Percentiles rank a stretch among this genome's conserved stretches.
These are phyloP conservation scores for Mormyrops boulengeri DNA, from an alignment of 2,797 vertebrate species.

Conservation along the genomic window DNA sequence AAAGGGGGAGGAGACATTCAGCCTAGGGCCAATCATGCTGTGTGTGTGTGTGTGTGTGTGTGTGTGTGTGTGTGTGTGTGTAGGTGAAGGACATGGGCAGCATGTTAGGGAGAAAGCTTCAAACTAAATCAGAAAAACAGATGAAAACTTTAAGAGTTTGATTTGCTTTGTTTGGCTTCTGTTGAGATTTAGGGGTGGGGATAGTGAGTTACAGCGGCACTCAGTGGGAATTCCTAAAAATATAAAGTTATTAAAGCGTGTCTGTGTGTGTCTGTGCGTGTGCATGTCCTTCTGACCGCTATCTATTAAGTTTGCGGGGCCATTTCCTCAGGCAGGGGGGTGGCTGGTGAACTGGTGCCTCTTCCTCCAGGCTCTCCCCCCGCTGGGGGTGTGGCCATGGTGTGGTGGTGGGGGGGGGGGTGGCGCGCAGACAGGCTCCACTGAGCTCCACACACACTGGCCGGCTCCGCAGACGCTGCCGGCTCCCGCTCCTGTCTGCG, in stretches of 20 bases:
- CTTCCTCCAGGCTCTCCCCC: slow-evolving; percentile 15
- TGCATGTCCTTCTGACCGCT: not conserved
- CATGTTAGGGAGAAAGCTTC: not conserved
- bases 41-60: slow-evolving; percentile 12
- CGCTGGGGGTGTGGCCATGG: slow-evolving; percentile 4
- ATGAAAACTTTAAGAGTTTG: not conserved
- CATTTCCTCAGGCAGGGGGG: slow-evolving; percentile 1
- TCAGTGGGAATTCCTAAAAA: not conserved
- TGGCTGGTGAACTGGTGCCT: not conserved
- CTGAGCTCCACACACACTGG: not conserved
- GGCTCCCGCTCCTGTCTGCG: not conserved
- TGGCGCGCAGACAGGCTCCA: not conserved
- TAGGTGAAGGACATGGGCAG: not conserved
- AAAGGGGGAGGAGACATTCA: not conserved
- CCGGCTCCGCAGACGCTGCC: not conserved
- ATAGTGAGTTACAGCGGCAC: not conserved
- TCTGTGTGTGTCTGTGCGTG: not conserved
- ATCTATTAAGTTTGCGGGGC: not conserved
- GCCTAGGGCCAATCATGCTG: slow-evolving; percentile 20
- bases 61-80: not conserved
- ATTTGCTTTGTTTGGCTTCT: not conserved
- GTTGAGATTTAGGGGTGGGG: not conserved
- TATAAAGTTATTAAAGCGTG: not conserved
- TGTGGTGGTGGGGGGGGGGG: not conserved
- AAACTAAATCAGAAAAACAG: not conserved